Evolutionary conservation across 2,888 invertebrate species (phyloP).

Genomic region (Catocala fraxini): DNA sequence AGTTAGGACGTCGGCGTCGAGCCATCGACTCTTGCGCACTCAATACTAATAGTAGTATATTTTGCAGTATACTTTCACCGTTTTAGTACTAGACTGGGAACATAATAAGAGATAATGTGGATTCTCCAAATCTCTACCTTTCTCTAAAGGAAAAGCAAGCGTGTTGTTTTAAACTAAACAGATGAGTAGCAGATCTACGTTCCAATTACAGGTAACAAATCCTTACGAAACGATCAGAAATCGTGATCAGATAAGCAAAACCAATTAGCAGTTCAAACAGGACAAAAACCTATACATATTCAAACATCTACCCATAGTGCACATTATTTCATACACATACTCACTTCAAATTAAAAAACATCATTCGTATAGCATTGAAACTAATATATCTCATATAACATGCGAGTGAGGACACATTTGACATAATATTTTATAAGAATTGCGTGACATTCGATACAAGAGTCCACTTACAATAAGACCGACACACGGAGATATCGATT

Average conservation of each 20-base stretch:
- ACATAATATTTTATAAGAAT: slow-evolving; percentile 48
- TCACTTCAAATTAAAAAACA: slow-evolving; percentile 24
- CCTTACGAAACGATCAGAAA: not conserved
- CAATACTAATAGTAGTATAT: slow-evolving; percentile 4
- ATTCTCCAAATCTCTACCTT: too few relatives aligned
- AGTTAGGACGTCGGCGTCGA: slow-evolving; percentile 27
- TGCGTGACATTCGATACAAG: slow-evolving; percentile 54
- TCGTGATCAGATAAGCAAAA: slow-evolving; percentile 28
- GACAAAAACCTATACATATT: slow-evolving; percentile 32
- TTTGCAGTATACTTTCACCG: slow-evolving; percentile 11
- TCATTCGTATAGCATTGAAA: slow-evolving; percentile 17
- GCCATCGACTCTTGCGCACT: slow-evolving; percentile 23
- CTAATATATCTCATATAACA: slow-evolving; percentile 17
- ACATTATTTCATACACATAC: slow-evolving; percentile 25
- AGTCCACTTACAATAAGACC: slow-evolving; percentile 58
- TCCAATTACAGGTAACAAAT: not conserved
- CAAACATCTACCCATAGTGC: slow-evolving; percentile 17
- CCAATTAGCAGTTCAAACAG: slow-evolving; percentile 36
- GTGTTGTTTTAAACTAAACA: too few relatives aligned
- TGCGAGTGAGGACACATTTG: slow-evolving; percentile 12
- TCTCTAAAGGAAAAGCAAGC: too few relatives aligned
- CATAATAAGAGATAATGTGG: too few relatives aligned
- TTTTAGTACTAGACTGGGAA: too few relatives aligned
- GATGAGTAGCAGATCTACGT: too few relatives aligned
- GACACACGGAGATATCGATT: slow-evolving; percentile 39